A percentile compares a stretch with the other conserved stretches of the same genome.
Evolutionary conservation across 2,797 vertebrate genomes (phyloP).

Genomic region (Sebastes elongatus): DNA sequence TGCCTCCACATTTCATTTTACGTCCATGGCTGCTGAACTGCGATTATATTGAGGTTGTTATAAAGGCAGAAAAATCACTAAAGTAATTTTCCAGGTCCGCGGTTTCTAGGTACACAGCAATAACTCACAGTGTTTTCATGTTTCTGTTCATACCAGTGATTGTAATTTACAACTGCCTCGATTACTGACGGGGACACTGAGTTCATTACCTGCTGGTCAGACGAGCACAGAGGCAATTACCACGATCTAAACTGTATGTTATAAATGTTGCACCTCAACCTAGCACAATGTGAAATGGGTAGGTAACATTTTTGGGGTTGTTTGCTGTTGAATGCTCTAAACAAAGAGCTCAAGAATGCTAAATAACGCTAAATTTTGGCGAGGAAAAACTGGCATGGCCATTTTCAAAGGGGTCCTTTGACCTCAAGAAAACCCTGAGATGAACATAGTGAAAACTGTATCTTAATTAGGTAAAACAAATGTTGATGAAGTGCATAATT

Average conservation of each 20-base stretch:
- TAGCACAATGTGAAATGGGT: background rate
- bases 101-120: constrained; percentile 38
- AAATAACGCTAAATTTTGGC: too few relatives aligned
- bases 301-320: background rate
- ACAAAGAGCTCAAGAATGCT: background rate
- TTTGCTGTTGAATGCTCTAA: background rate
- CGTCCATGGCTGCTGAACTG: background rate
- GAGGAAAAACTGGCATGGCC: too few relatives aligned
- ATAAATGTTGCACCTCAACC: background rate
- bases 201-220: constrained; percentile 3
- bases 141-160: constrained; percentile 19
- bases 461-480: too few relatives aligned
- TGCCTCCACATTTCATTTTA: constrained; percentile 15
- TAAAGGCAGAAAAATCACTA: constrained; percentile 36
- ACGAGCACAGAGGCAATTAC: background rate
- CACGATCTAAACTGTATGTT: background rate
- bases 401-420: too few relatives aligned
- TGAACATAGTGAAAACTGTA: too few relatives aligned
- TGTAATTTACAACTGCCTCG: background rate
- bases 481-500: too few relatives aligned
- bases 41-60: constrained; percentile 9
- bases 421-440: too few relatives aligned
- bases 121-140: constrained; percentile 17
- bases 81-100: constrained; percentile 46
- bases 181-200: background rate